These are phyloP conservation scores for Tragelaphus oryx DNA, from an alignment of 2,797 vertebrate genomes.

Conservation along the genomic window DNA sequence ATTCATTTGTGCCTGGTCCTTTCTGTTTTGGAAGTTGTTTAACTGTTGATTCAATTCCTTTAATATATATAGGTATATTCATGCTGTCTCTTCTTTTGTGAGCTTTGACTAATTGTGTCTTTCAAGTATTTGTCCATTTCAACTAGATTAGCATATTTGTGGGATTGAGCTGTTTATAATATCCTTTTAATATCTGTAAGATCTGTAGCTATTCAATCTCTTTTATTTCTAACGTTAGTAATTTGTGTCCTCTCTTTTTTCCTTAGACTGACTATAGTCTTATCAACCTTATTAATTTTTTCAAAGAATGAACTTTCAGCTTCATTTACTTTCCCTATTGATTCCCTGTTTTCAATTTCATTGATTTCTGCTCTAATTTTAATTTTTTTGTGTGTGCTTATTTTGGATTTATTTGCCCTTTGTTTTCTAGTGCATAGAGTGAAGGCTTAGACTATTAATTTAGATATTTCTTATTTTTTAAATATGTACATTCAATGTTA, in stretches of 20 bases:
- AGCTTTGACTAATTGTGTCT: neutral
- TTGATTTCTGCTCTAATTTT: neutral
- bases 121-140: neutral
- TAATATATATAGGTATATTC: neutral
- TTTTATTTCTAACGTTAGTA: neutral
- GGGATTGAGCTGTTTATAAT: neutral
- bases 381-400: too few species aligned
- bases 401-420: neutral
- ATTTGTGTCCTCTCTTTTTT: neutral
- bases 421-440: neutral
- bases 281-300: neutral
- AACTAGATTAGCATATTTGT: neutral
- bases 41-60: neutral
- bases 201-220: neutral
- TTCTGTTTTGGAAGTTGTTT: neutral
- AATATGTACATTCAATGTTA: neutral
- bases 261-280: neutral
- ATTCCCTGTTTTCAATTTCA: neutral
- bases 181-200: neutral
- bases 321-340: neutral
- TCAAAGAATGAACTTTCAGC: neutral
- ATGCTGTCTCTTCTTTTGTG: neutral
- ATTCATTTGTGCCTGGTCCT: neutral
- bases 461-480: neutral
- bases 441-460: neutral